These are phyloP conservation scores for Aspidiotus destructor DNA, from an alignment of 2,888 invertebrate genomes.

Conservation along the genomic window DNA sequence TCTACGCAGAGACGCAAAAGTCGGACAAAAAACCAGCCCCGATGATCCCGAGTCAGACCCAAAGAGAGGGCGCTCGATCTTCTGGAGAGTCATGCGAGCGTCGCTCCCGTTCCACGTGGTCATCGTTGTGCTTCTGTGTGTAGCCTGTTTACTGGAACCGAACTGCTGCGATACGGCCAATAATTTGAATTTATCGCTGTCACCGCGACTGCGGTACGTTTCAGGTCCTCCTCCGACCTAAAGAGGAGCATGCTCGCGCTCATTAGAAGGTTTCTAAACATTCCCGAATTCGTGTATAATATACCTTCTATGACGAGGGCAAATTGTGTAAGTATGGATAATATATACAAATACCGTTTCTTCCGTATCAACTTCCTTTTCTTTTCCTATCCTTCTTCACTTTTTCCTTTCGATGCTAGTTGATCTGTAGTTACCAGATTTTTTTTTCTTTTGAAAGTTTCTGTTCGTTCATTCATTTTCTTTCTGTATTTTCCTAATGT, in stretches of 20 bases:
- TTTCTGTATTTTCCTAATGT: slow-evolving; percentile 12
- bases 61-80: slow-evolving; percentile 42
- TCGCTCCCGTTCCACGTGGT: slow-evolving; percentile 69
- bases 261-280: too few species aligned
- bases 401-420: slow-evolving; percentile 19
- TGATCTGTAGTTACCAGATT: slow-evolving; percentile 27
- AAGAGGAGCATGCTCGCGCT: background rate
- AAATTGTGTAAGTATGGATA: background rate
- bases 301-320: background rate
- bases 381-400: background rate
- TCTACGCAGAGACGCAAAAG: slow-evolving; percentile 17
- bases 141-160: slow-evolving; percentile 63
- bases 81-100: slow-evolving; percentile 61
- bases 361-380: background rate
- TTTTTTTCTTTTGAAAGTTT: slow-evolving; percentile 14
- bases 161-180: slow-evolving; percentile 70
- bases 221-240: slow-evolving; percentile 70
- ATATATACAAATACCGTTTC: background rate
- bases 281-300: too few species aligned
- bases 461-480: slow-evolving; percentile 16
- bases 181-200: slow-evolving; percentile 61
- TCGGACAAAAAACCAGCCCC: slow-evolving; percentile 10
- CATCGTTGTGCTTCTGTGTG: slow-evolving; percentile 59
- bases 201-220: slow-evolving; percentile 73
- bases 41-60: slow-evolving; percentile 27